A percentile compares a stretch with the other conserved stretches of the same genome.
Evolutionary conservation across 2,888 invertebrate species (phyloP).

Genomic region (Apocheima hispidaria): DNA sequence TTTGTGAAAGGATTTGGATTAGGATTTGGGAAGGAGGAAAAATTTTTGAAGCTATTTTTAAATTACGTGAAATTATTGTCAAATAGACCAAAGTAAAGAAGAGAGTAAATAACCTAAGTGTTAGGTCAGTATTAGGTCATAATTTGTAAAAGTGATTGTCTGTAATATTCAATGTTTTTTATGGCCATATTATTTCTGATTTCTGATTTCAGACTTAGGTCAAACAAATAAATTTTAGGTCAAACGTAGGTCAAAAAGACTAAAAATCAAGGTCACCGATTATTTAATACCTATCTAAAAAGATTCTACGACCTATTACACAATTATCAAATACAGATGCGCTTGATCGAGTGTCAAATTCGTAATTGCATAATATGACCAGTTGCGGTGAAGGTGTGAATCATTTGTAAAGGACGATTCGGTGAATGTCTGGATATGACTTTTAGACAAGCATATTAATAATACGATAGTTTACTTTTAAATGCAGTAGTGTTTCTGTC

Average conservation of each 20-base stretch:
- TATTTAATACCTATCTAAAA: slow-evolving; percentile 14
- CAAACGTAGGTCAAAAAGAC: not conserved
- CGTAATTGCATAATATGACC: slow-evolving; percentile 24
- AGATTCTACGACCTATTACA: slow-evolving; percentile 29
- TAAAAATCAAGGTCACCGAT: slow-evolving; percentile 11
- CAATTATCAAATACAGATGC: slow-evolving; percentile 24
- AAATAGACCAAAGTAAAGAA: not conserved
- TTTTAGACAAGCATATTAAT: not conserved
- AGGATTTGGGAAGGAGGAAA: too few relatives aligned
- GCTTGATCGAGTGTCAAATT: slow-evolving; percentile 21
- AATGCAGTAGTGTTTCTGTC: too few relatives aligned
- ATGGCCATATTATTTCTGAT: too few relatives aligned
- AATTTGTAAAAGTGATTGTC: too few relatives aligned
- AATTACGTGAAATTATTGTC: too few relatives aligned
- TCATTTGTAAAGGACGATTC: slow-evolving; percentile 6
- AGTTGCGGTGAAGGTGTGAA: slow-evolving; percentile 32
- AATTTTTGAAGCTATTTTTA: too few relatives aligned
- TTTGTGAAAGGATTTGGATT: too few relatives aligned
- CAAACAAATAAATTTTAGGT: not conserved
- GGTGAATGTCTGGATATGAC: slow-evolving; percentile 12
- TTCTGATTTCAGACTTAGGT: not conserved
- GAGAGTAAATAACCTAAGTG: not conserved
- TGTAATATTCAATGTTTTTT: too few relatives aligned
- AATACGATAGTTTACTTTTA: too few relatives aligned
- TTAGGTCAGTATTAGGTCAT: not conserved